Evolutionary conservation across 2,888 invertebrate species (phyloP), one percentile per base, ranked within the genome.

Genomic region (Athetis lepigone): DNA sequence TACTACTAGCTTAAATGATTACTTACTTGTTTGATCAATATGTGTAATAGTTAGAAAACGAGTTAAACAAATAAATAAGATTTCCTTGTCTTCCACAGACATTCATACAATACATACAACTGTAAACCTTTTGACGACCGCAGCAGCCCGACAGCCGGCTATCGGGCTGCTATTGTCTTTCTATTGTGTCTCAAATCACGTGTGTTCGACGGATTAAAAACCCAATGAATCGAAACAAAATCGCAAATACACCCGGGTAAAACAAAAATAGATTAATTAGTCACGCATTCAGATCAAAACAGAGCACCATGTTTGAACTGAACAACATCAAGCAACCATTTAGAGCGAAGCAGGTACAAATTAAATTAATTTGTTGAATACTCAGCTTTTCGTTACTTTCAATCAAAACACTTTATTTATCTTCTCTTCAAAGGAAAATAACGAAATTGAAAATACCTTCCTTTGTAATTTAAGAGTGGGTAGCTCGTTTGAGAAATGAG

Each of bases 351-450:
- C 71, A 68, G 69, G 61, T 51, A 42, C 25, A 68, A 62, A 83
- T 82, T 80, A 79, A 86, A 86, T 86, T 85, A 83, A 77, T 82
- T 81, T 80, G 72, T 75, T 77, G 69, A 80, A 73, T 79, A 80
- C 72, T 81, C 77, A 80, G 75, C 75, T 80, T 77, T 75, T 54
- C 55, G 46, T 47, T 76, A 75, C 72, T 79, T 85, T 80, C 79
- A 83, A 86, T 85, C 83, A 85, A 80, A 85, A 85, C 72, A 81
- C 77, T 82, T 83, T 81, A 83, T 85, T 84, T 83, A 79, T 81
- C 80, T 79, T 70, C 51, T 51, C 64, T 58, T 80, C 80, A 80
- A 83, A 83, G 77, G 79, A 71, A 82, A 83, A 82, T 83, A 80
- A 79, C 79, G 58, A 83, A 86, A 84, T 85, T 83, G 82, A 79